Base-by-base conservation (phyloP, 2,113 vertebrate genomes). In the Heloderma charlesbogerti region DNA sequence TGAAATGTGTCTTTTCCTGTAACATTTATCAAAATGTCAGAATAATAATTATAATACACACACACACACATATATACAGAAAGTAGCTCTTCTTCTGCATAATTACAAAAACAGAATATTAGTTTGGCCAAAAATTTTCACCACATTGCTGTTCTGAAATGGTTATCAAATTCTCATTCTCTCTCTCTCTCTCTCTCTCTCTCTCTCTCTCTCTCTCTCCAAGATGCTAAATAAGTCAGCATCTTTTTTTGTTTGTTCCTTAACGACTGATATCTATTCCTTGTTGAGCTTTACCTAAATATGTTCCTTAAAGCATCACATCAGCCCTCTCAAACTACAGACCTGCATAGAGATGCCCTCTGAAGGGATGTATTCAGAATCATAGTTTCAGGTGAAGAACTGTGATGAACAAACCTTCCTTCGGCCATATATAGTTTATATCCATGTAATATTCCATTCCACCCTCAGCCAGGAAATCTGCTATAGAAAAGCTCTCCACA, bases 11-110 rank as follows among this genome's bases (percentile, higher is more conserved):
- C 83, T 34, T 37, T 60, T 60, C 60, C 66, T 87, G 75, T 77
- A 91, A 88, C 86, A 71, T 15, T 84, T 79, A 88, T 13, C 83
- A 89, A 95, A 86, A 20, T 51, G 4, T 29, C 78, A 80, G 45
- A 12, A 5, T n/a, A 22, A 1, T 80, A 25, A 88, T 79, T 31
- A 29, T 74, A 92, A 92, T 10, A 88, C 69, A 84, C 12, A 79
- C 27, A 79, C 45, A 79, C 45, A 57, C 40, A 34, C 91, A 83
- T 74, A 29, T 31, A 93, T 27, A 86, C 1, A n/a, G n/a, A n/a
- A n/a, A n/a, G n/a, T 1, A 57, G 22, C 93, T 82, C 74, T 45
- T 74, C 81, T 40, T 77, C 85, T 89, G 57, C 77, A 69, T 83
- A 86, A 78, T 75, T 72, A 63, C 16, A 89, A 87, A 75, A 54